Evolutionary conservation across 2,113 vertebrate genomes (phyloP).

Genomic region (Gobius niger): DNA sequence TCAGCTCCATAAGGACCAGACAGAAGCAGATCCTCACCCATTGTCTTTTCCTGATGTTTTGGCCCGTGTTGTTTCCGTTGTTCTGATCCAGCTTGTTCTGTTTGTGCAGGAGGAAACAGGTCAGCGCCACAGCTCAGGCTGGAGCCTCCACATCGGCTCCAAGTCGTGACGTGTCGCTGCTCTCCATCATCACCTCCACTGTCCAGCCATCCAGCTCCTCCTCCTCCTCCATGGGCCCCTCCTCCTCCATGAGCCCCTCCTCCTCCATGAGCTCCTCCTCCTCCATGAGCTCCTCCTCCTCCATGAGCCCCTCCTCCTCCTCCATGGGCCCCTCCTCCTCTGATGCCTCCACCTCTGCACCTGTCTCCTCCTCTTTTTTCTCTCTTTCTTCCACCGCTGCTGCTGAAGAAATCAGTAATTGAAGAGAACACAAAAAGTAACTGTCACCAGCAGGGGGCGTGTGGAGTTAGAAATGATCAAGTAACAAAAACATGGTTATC

Average conservation of each 20-base stretch:
- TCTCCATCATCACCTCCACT: constrained; percentile 35
- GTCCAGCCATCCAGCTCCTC: neutral
- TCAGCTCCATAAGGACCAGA: too few relatives aligned
- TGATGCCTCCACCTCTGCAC: too few relatives aligned
- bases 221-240: neutral
- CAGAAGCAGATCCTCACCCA: too few relatives aligned
- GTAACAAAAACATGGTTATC: too few relatives aligned
- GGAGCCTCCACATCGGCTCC: neutral
- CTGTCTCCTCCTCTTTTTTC: neutral
- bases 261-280: neutral
- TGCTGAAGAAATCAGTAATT: neutral
- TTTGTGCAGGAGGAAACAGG: constrained; percentile 15
- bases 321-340: neutral
- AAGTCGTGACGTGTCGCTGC: constrained; percentile 12
- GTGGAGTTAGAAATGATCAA: too few relatives aligned
- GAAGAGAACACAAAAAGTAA: too few relatives aligned
- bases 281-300: fast-evolving
- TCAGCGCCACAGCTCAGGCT: neutral
- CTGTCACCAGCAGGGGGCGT: too few relatives aligned
- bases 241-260: neutral
- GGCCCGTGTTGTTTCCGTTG: too few relatives aligned
- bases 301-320: neutral
- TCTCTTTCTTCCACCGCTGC: neutral
- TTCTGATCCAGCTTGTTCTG: neutral
- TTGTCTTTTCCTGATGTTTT: too few relatives aligned